phyloP scores from a whole-genome alignment of 2,113 vertebrate genomes.

The Australoheros scitulus region DNA sequence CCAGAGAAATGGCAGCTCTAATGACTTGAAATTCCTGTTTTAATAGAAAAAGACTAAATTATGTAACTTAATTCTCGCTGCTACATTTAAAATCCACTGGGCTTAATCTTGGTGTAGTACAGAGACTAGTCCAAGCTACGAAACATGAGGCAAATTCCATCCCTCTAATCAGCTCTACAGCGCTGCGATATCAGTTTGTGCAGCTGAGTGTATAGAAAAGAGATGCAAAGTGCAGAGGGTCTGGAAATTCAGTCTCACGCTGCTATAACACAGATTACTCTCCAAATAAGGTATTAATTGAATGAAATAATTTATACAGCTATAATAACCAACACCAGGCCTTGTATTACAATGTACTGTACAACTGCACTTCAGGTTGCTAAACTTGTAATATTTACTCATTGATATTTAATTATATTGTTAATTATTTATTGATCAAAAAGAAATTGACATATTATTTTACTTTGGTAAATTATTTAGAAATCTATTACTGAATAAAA shows the following conservation, averaged over 20 bases:
- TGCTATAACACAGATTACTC: neutral
- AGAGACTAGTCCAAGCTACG: constrained; percentile 2
- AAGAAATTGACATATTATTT: neutral
- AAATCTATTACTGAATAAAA: neutral
- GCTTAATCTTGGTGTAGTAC: constrained; percentile 22
- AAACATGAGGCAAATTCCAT: neutral
- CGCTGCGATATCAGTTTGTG: neutral
- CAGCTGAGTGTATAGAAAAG: neutral
- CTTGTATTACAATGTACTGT: neutral
- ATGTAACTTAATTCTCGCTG: constrained; percentile 47
- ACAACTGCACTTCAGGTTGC: neutral
- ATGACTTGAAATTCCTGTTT: constrained; percentile 18
- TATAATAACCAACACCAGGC: neutral
- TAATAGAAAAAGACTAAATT: constrained; percentile 31
- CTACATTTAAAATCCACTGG: constrained; percentile 23
- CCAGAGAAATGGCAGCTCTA: constrained; percentile 17
- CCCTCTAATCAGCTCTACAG: neutral
- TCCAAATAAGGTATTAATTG: neutral
- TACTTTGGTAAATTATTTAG: neutral
- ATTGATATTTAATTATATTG: neutral
- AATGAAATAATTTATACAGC: neutral
- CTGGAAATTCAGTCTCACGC: neutral
- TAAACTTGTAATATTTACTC: neutral
- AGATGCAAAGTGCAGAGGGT: neutral
- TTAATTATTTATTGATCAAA: neutral